Conservation (phyloP, 2,113 vertebrate species). For the Cairina moschata region DNA sequence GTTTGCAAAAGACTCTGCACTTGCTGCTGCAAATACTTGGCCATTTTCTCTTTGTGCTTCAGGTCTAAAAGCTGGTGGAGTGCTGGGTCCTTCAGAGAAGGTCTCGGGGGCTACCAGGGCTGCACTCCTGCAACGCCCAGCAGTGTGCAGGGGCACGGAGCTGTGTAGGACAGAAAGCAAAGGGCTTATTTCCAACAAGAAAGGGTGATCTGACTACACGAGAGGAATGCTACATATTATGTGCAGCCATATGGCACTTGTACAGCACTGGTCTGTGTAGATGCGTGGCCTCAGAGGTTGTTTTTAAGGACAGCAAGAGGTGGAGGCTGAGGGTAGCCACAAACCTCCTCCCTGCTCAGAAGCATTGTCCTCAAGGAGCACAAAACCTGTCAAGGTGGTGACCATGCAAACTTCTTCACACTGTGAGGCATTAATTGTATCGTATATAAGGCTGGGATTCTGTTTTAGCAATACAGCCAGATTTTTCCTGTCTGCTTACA, state of each 20-base stretch:
- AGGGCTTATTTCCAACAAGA: background rate
- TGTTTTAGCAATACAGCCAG: background rate
- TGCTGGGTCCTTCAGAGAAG: background rate
- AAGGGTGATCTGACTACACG: background rate
- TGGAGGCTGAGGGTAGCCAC: background rate
- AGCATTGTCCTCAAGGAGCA: background rate
- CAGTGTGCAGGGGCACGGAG: background rate
- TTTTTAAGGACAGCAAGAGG: background rate
- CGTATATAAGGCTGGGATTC: background rate
- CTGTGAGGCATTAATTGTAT: background rate
- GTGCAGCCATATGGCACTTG: rapidly evolving
- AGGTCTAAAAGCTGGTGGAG: background rate
- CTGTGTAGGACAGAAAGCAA: background rate
- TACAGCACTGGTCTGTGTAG: background rate
- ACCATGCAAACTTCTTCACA: background rate
- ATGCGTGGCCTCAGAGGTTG: background rate
- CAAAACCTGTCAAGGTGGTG: background rate
- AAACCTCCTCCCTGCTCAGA: background rate
- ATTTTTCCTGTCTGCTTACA: background rate
- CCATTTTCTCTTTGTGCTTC: background rate
- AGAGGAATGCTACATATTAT: background rate
- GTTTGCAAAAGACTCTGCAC: background rate
- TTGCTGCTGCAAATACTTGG: background rate
- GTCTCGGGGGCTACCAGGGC: background rate
- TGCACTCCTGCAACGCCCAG: background rate